A percentile compares a stretch with the other conserved stretches of the same genome.
Evolutionary conservation across 2,888 invertebrate species (phyloP).

Genomic region (Hemicrepidius hirtus): DNA sequence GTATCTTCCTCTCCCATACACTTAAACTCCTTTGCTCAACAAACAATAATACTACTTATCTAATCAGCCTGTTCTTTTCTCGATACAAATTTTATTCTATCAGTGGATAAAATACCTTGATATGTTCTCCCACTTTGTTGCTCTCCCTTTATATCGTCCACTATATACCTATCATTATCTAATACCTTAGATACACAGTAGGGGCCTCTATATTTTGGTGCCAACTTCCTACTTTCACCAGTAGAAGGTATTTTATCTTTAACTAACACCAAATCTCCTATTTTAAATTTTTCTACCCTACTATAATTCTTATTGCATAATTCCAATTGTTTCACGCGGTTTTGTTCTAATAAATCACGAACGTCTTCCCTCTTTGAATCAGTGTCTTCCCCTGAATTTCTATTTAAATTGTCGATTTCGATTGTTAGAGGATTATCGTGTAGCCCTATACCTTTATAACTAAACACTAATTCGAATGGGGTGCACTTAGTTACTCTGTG

Average conservation of each 20-base stretch:
- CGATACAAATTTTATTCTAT: no score
- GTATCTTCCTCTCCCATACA: no score
- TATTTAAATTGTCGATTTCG: slow-evolving; percentile 11
- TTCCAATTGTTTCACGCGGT: no score
- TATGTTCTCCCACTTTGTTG: not conserved
- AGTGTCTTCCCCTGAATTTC: no score
- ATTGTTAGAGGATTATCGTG: slow-evolving; percentile 10
- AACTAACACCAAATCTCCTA: slow-evolving; percentile 14
- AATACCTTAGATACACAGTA: slow-evolving; percentile 10
- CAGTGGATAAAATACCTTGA: no score
- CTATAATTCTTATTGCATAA: not conserved
- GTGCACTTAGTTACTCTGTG: slow-evolving; percentile 22
- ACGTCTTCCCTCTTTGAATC: no score
- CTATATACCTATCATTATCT: slow-evolving; percentile 6
- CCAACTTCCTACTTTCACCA: slow-evolving; percentile 23
- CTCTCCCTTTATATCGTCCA: slow-evolving; percentile 17
- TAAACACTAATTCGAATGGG: slow-evolving; percentile 32
- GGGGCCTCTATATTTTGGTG: slow-evolving; percentile 20
- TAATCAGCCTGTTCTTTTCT: no score
- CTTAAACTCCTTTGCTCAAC: no score
- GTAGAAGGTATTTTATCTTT: not conserved
- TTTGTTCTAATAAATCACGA: no score
- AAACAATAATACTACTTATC: no score
- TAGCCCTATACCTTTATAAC: not conserved
- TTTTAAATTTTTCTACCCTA: not conserved